Percentiles rank a stretch among this genome's conserved stretches.
Evolutionary conservation across 2,113 vertebrate species (phyloP).

Genomic region (Phaethon lepturus): DNA sequence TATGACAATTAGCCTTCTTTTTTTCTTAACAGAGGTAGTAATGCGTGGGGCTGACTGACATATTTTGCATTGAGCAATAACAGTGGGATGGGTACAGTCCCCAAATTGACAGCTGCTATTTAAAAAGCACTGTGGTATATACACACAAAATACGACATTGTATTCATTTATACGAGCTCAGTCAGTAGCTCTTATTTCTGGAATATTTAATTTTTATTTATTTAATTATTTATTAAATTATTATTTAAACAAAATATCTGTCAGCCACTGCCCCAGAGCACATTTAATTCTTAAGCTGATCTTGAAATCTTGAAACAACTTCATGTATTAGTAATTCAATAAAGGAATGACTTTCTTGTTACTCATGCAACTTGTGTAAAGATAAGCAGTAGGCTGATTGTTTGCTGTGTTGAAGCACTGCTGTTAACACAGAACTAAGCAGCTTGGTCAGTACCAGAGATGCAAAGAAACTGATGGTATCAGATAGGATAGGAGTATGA

Average conservation of each 20-base stretch:
- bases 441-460: background rate
- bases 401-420: background rate
- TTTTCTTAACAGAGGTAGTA: too few species aligned
- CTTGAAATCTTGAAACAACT: background rate
- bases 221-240: background rate
- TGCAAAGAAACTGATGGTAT: background rate
- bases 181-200: background rate
- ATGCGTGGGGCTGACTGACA: too few species aligned
- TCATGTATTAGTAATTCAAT: background rate
- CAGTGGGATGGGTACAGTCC: background rate
- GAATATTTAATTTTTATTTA: background rate
- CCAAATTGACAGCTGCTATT: background rate
- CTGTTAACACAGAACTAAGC: background rate
- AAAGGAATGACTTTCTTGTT: background rate
- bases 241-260: conserved; percentile 2
- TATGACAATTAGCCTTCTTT: too few species aligned
- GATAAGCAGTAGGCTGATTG: background rate
- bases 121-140: background rate
- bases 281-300: background rate
- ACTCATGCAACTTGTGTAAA: background rate
- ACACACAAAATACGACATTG: background rate
- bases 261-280: background rate
- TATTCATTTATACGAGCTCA: background rate
- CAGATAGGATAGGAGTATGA: background rate
- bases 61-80: background rate